Evolutionary conservation across 2,797 vertebrate species (phyloP).

Genomic region (Selene dorsalis): DNA sequence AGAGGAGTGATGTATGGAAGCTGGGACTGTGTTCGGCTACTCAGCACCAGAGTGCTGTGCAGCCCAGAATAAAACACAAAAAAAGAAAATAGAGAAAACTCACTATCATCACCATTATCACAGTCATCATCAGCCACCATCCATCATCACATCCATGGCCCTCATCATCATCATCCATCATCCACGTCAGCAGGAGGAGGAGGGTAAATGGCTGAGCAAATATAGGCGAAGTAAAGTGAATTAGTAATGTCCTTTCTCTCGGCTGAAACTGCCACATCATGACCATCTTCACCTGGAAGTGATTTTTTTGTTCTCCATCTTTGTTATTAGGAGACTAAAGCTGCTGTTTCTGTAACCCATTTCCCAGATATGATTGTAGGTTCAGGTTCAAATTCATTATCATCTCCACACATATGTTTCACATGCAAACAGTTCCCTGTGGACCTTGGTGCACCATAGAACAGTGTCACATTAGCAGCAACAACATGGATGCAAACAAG

Average conservation of each 20-base stretch:
- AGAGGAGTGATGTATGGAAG: conserved; percentile 61
- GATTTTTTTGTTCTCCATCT: not conserved
- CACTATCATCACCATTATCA: conserved; percentile 57
- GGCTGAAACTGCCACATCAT: conserved; percentile 10
- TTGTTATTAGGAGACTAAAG: not conserved
- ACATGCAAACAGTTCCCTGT: not conserved
- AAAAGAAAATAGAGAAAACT: conserved; percentile 27
- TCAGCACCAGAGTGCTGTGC: conserved; percentile 21
- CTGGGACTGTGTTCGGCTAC: conserved; percentile 23
- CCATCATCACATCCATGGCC: conserved; percentile 54
- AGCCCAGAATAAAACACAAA: conserved; percentile 18
- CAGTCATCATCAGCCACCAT: conserved; percentile 59
- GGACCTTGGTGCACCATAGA: too few species aligned
- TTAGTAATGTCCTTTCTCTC: conserved; percentile 30
- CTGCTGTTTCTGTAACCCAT: not conserved
- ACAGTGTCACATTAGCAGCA: too few species aligned
- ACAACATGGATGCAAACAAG: too few species aligned
- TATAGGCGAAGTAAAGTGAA: conserved; percentile 26
- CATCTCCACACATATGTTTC: not conserved
- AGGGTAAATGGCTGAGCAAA: conserved; percentile 19
- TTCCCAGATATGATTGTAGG: not conserved
- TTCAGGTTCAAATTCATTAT: not conserved
- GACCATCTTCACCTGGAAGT: not conserved
- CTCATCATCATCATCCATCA: conserved; percentile 60
- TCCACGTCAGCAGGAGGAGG: conserved; percentile 19